A percentile compares a stretch with the other conserved stretches of the same genome.
Evolutionary conservation across 1,140 invertebrate species (phyloP).

Genomic region (Harlomillsia oculata): DNA sequence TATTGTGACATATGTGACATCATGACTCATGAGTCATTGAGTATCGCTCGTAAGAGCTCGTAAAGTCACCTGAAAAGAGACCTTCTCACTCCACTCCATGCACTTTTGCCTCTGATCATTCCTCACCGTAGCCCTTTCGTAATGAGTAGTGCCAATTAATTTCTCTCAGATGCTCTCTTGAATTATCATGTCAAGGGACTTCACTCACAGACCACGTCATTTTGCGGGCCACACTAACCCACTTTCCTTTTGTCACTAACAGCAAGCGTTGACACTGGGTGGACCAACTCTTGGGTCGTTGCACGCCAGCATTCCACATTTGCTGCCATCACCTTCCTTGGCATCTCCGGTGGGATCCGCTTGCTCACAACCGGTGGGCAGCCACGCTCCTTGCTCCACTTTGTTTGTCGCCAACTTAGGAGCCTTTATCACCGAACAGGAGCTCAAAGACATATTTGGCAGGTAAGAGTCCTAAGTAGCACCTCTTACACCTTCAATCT

Average conservation of each 20-base stretch:
- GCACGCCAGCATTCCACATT: slow-evolving; percentile 62
- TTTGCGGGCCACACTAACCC: no score
- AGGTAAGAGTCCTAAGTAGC: no score
- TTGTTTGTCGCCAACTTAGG: slow-evolving; percentile 95
- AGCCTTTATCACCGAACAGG: slow-evolving; percentile 90
- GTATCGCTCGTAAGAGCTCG: no score
- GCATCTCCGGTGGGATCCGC: slow-evolving; percentile 77
- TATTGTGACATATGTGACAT: no score
- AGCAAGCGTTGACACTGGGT: slow-evolving; percentile 35
- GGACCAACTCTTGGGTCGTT: slow-evolving; percentile 60
- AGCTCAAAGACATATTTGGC: slow-evolving; percentile 94
- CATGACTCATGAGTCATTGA: no score
- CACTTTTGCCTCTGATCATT: slow-evolving; percentile 11
- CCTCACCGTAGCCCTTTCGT: slow-evolving; percentile 16
- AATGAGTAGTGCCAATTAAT: slow-evolving; percentile 18
- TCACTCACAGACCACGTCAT: slow-evolving; percentile 7
- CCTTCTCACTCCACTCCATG: slow-evolving; percentile 17
- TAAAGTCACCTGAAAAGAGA: no score
- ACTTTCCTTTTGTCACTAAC: neutral
- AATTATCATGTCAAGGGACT: slow-evolving; percentile 1
- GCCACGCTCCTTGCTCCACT: slow-evolving; percentile 79
- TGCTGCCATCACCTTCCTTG: slow-evolving; percentile 70
- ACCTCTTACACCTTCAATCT: no score
- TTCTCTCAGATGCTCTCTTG: neutral
- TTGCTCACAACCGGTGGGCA: slow-evolving; percentile 54